Percentiles rank a stretch among this genome's conserved stretches.
Evolutionary conservation across 1,140 invertebrate species (phyloP).

Genomic region (Aphidius gifuensis): DNA sequence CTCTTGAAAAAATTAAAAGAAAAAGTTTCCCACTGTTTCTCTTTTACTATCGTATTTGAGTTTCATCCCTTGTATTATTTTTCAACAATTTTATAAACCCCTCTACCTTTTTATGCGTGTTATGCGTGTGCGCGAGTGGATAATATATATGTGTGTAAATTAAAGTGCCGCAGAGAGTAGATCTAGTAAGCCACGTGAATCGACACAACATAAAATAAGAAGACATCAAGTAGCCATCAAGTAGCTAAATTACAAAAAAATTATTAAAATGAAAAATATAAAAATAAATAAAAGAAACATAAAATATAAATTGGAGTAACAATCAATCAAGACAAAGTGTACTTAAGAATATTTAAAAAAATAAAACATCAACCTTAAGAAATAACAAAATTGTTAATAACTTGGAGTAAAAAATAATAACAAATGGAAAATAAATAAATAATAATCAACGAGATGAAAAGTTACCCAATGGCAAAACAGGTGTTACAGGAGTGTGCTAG

Average conservation of each 20-base stretch:
- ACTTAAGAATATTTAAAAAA: background rate
- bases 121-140: constrained; percentile 8
- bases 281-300: background rate
- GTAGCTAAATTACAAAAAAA: background rate
- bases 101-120: background rate
- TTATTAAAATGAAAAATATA: background rate
- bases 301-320: background rate
- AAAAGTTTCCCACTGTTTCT: too few species aligned
- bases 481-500: constrained; percentile 24
- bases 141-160: constrained; percentile 13
- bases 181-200: constrained; percentile 12
- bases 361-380: background rate
- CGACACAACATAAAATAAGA: background rate
- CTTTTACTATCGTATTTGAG: too few species aligned
- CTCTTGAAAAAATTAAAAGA: too few species aligned
- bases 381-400: too few species aligned
- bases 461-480: constrained; percentile 13
- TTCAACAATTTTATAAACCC: background rate
- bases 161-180: constrained; percentile 15
- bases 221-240: too few species aligned
- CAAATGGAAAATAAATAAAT: background rate
- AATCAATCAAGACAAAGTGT: background rate
- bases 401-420: background rate
- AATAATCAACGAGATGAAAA: background rate
- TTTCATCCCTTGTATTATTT: background rate